Base-by-base conservation (phyloP, 1,140 invertebrate genomes). In the Drosophila tsacasi region DNA sequence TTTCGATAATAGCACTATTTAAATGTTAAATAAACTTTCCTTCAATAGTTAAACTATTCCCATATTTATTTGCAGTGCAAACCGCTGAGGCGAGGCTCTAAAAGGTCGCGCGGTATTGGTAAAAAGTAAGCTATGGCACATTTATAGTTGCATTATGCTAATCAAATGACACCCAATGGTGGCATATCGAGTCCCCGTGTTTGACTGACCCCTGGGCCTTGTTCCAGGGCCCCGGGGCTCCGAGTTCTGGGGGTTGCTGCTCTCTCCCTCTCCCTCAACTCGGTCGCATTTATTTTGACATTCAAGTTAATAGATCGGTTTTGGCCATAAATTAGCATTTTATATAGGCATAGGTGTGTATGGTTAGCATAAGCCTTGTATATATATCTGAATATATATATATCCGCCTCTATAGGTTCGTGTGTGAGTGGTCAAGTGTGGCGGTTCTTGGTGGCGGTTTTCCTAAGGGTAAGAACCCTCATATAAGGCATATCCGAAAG, bases 111-210 rank as follows among this genome's bases (percentile, higher is more conserved):
- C 39, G 40, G 60, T 79, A 79, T 79, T 79, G 76, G 76, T 79
- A 79, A 79, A 73, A 79, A 77, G 75, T 84, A 75, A 90, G 85
- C 84, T 80, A 81, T 84, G 66, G 57, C 85, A 89, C 84, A 72
- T 90, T 90, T 90, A 89, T 89, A 89, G 85, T 89, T 89, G 84
- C 84, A 89, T 89, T 89, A 89, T 89, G 84, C 84, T 89, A 89
- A 89, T 89, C 85, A 89, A 89, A 89, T 84, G 84, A 89, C 84
- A 89, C 84, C 84, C 84, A 89, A 89, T 89, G 84, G 84, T 89
- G 73, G 84, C 84, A 83, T 83, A 87, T 79, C 71, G 78, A 68
- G 68, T 60, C 76, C 65, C 66, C 35, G 46, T 39, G 62, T 47
- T 64, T 72, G 75, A 64, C 67, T 66, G 61, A 46, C 65, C 67